Evolutionary conservation across 2,888 invertebrate species (phyloP), one percentile per base, ranked within the genome.

Genomic region (Ophion costatus): DNA sequence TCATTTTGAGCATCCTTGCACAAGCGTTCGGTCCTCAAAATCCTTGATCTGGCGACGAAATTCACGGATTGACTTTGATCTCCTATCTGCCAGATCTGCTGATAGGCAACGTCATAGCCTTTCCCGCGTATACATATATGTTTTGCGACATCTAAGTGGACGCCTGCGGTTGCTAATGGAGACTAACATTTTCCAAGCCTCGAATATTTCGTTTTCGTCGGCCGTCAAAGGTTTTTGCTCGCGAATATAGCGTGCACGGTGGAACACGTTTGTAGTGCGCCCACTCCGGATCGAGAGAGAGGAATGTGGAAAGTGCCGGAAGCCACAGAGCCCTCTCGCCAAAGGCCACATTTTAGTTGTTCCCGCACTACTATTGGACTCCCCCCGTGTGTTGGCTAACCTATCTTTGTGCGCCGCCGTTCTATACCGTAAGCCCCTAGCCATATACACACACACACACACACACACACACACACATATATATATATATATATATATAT

Each of bases 241-340:
- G 24, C 42, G 20, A 20, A 17, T 38, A 38, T 17, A 22, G 9
- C 24, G 29, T 66, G 64, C 22, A 80, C 24, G 6, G 22, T 11
- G 14, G 56, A n/a, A n/a, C 51, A 33, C 63, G 70, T 71, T 70
- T 56, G 79, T 71, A 22, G 79, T 22, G 67, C 74, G 45, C 64
- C 11, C 61, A 59, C 20, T 67, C 56, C 24, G 20, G 56, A 67
- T 79, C 69, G 56, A 83, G 80, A 57, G 61, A 59, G 78, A 82
- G 82, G 76, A 76, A 85, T 82, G 82, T 69, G 75, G 80, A 82
- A 85, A 86, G 79, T 83, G 84, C 78, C 84, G 82, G 85, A 85
- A 85, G 82, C 85, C 85, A 82, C 84, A 86, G 83, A 76, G 84
- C 42, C 59, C 75, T 69, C 24, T 29, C 24, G 22, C 73, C 57